phyloP scores from a whole-genome alignment of 2,888 invertebrate genomes.

The Protonemura montana region DNA sequence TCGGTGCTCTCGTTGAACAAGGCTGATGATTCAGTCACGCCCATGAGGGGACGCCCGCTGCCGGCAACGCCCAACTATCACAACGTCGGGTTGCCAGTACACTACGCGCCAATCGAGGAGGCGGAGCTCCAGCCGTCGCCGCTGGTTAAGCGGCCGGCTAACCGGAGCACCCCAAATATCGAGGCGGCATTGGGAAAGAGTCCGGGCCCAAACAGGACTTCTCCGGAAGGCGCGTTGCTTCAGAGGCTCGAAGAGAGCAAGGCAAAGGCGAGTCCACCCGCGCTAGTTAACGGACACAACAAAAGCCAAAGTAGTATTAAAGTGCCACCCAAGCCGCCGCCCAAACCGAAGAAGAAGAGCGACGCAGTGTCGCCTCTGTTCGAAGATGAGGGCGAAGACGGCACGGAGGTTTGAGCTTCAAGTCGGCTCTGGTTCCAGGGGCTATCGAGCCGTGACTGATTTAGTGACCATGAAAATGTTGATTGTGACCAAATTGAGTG shows the following conservation, averaged over 20 bases:
- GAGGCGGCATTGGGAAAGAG: neutral
- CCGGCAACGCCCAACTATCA: conserved; percentile 65
- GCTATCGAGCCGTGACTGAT: neutral
- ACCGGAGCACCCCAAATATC: conserved; percentile 42
- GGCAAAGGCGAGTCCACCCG: conserved; percentile 64
- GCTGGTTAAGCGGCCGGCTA: conserved; percentile 40
- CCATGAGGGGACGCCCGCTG: conserved; percentile 60
- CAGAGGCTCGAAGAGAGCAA: conserved; percentile 63
- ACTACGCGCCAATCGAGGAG: conserved; percentile 59
- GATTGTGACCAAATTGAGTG: neutral
- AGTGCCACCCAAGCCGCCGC: conserved; percentile 84
- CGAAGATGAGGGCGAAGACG: conserved; percentile 88
- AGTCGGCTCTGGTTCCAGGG: neutral
- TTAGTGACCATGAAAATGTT: neutral
- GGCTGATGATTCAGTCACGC: conserved; percentile 57
- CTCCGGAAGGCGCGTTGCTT: conserved; percentile 54
- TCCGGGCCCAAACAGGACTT: conserved; percentile 27
- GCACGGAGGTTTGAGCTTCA: conserved; percentile 73
- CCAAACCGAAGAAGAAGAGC: conserved; percentile 76
- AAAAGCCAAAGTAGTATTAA: conserved; percentile 61
- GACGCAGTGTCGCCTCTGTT: conserved; percentile 73
- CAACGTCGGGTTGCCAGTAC: conserved; percentile 55
- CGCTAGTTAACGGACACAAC: conserved; percentile 60
- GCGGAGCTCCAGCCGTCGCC: conserved; percentile 58
- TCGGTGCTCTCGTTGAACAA: conserved; percentile 81